Evolutionary conservation across 2,113 vertebrate species (phyloP).

Genomic region (Crotalus tigris): DNA sequence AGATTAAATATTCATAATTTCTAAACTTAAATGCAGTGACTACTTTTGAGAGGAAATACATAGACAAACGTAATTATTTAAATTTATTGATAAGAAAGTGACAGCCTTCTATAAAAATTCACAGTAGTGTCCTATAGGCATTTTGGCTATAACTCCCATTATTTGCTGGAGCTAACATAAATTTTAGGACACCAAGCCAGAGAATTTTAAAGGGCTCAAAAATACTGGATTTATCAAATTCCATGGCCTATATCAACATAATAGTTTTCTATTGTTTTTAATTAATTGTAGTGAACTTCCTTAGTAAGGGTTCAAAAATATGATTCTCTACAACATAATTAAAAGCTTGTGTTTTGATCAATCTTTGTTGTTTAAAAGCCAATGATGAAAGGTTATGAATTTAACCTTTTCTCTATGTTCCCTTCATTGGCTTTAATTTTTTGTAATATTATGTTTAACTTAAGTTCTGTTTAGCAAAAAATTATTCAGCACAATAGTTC

Average conservation of each 20-base stretch:
- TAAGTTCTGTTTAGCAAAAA: background rate
- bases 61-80: too few species aligned
- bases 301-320: slow-evolving; percentile 43
- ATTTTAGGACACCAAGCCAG: background rate
- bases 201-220: background rate
- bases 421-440: slow-evolving; percentile 24
- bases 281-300: slow-evolving; percentile 48
- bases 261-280: background rate
- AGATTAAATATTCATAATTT: background rate
- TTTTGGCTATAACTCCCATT: background rate
- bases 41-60: too few species aligned
- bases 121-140: too few species aligned
- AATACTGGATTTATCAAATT: background rate
- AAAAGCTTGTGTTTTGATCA: slow-evolving; percentile 63
- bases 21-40: background rate
- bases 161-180: background rate
- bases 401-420: slow-evolving; percentile 19
- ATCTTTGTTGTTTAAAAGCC: slow-evolving; percentile 60
- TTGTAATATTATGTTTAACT: background rate
- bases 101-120: too few species aligned
- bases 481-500: background rate
- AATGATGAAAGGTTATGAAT: slow-evolving; percentile 55
- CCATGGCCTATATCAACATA: background rate
- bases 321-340: slow-evolving; percentile 61
- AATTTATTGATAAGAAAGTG: too few species aligned